These are phyloP conservation scores for Nerophis ophidion DNA, from an alignment of 2,113 vertebrate genomes.

Conservation along the genomic window DNA sequence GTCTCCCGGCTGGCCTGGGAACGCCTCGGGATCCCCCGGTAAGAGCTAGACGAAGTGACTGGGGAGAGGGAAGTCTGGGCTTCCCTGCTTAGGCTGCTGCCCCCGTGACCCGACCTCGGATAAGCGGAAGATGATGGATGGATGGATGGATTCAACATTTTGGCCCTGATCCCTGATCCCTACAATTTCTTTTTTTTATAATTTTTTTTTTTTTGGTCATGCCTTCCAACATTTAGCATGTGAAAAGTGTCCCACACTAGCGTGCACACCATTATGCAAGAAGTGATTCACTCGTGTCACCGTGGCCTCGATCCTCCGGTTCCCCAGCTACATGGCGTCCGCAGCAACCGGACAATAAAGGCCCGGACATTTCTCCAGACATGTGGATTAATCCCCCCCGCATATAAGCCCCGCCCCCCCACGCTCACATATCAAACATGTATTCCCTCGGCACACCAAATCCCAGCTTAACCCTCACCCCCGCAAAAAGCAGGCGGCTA, in stretches of 20 bases:
- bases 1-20: too few species aligned
- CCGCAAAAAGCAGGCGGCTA: conserved; percentile 52
- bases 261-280: not conserved
- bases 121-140: too few species aligned
- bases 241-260: not conserved
- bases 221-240: not conserved
- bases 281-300: conserved; percentile 22
- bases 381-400: conserved; percentile 60
- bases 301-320: conserved; percentile 36
- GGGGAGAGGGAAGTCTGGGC: too few species aligned
- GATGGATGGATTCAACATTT: too few species aligned
- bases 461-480: conserved; percentile 68
- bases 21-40: too few species aligned
- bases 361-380: conserved; percentile 30
- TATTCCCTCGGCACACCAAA: conserved; percentile 59
- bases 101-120: too few species aligned
- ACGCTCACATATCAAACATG: conserved; percentile 65
- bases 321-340: conserved; percentile 30
- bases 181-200: too few species aligned
- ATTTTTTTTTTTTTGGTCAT: too few species aligned
- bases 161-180: too few species aligned
- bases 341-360: conserved; percentile 34
- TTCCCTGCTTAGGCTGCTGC: too few species aligned
- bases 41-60: too few species aligned
- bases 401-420: conserved; percentile 39